Evolutionary conservation across 1,140 invertebrate genomes (phyloP), one percentile per base, ranked within the genome.

Genomic region (Hyphantria cunea): DNA sequence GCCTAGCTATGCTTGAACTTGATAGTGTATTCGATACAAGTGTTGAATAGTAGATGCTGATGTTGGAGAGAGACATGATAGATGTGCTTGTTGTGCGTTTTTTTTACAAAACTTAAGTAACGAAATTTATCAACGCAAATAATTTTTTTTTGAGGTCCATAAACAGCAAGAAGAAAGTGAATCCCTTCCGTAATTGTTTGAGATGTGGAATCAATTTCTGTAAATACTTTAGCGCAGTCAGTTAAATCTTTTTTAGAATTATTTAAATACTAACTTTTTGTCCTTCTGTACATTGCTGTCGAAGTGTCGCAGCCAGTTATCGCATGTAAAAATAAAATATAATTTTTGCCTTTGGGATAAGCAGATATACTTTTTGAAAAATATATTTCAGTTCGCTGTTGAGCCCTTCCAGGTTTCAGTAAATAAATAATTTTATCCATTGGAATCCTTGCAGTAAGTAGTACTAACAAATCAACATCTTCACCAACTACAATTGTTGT

Each of bases 1-100:
- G 32, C 74, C 78, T 60, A 72, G 59, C 76, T 79, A 84, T 47
- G 52, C 59, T 64, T 84, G 76, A 49, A 88, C 62, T 73, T 86
- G 72, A 50, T 77, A 81, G 54, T 82, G 82, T 9, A 82, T 79
- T 45, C 79, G 64, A 68, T 70, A 70, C 48, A 74, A 48, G 66
- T 80, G 72, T 68, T 80, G 73, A 51, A 47, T 54, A 67, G 68
- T 70, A 56, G 64, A 64, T n/a, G n/a, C n/a, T n/a, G n/a, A n/a
- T 45, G 68, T 67, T 55, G 53, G 53, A 49, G 68, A 54, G 39
- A 64, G 32, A 55, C 61, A 64, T 34, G 47, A 50, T 50, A 64
- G 15, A 13, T 64, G 45, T 49, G 56, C 52, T 50, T 39, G 31
- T 14, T n/a, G n/a, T n/a, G n/a, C n/a, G n/a, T n/a, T 64, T 64